Evolutionary conservation across 2,888 invertebrate species (phyloP).

Genomic region (Lymantria monacha): DNA sequence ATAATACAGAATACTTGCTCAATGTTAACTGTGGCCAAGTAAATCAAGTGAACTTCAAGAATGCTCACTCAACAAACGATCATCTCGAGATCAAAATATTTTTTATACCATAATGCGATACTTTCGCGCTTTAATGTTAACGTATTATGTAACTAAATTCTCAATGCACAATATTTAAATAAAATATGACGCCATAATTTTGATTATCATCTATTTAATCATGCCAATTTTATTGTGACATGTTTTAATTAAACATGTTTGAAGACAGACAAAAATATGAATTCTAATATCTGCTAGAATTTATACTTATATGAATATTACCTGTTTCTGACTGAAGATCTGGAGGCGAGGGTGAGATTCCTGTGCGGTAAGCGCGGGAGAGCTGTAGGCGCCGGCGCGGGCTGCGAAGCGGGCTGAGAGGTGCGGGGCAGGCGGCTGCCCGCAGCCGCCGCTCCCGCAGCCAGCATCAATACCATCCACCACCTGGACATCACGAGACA

Average conservation of each 20-base stretch:
- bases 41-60: constrained; percentile 4
- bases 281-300: not conserved
- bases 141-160: not conserved
- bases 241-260: not conserved
- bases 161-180: not conserved
- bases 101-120: constrained; percentile 1
- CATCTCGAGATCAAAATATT: constrained; percentile 5
- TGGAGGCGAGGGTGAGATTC: constrained; percentile 71
- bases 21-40: constrained; percentile 24
- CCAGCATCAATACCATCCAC: constrained; percentile 69
- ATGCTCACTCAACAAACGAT: not conserved
- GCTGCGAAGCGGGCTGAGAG: constrained; percentile 68
- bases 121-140: not conserved
- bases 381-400: constrained; percentile 82
- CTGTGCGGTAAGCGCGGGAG: constrained; percentile 74
- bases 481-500: constrained; percentile 66
- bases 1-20: constrained; percentile 32
- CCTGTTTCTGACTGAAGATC: constrained; percentile 75
- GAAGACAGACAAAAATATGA: not conserved
- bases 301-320: constrained; percentile 42
- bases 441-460: constrained; percentile 61
- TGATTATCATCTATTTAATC: constrained; percentile 1
- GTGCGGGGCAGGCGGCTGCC: constrained; percentile 71
- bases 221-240: not conserved
- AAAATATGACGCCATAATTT: constrained; percentile 1